Base-by-base conservation (phyloP, 2,113 vertebrate species). In the Hylia prasina region DNA sequence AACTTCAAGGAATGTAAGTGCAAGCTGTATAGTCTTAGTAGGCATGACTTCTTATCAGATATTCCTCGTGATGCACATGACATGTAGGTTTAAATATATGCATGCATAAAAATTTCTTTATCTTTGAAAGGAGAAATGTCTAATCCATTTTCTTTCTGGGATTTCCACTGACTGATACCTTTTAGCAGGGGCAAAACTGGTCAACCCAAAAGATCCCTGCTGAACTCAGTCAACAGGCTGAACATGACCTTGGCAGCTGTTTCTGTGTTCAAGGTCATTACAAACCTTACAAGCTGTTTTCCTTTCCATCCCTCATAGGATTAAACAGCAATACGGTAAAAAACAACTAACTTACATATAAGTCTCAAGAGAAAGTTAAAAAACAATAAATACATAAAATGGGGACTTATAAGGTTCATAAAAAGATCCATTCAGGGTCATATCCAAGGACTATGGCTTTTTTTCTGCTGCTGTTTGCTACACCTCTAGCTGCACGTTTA, bases 211-310 rank as follows among this genome's bases (percentile, higher is more conserved):
- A 96, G 35, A 90, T 89, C 40, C 84, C 87, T 91, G 45, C 75
- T 96, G 89, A 78, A 90, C 73, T 94, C 95, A 82, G 27, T 90
- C 94, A 93, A 93, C 92, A 90, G 69, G 64, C 87, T 87, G 77
- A 84, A 51, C 45, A 20, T 22, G 81, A 91, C 82, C 73, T 87
- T 88, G 88, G 75, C 94, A 97, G 96, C 85, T 97, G 93, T 96
- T 97, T 95, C 96, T 97, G 73, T 77, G 97, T 97, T 97, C 86
- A 97, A 96, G 88, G 93, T 97, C 92, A 76, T 53, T 88, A 73
- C 76, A 66, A 96, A 86, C 60, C 81, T 96, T 90, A 92, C 93
- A 96, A 97, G 88, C 64, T 81, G 87, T 93, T 96, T 81, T 94
- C 77, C 35, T 97, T 97, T 94, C 71, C 54, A 68, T 78, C 68